Evolutionary conservation across 2,888 invertebrate species (phyloP), one percentile per base, ranked within the genome.

Genomic region (Temnothorax rugatulus): DNA sequence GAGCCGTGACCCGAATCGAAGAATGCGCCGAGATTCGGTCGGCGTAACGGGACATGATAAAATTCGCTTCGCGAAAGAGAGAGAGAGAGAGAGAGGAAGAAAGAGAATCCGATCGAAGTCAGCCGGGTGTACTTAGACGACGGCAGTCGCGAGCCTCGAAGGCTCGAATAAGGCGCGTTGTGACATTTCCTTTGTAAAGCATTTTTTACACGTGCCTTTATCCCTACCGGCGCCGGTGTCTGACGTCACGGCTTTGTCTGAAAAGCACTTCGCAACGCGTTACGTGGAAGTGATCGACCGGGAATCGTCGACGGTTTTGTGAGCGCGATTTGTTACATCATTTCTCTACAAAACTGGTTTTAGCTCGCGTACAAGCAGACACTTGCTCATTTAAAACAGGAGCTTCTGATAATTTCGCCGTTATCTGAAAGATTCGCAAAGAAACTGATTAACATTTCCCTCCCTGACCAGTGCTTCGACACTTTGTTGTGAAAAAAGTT

Each of bases 21-120:
- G 89, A 90, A 89, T 90, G 89, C 88, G 88, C 84, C 68, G 85
- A 88, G 88, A 90, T 90, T 90, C 87, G 89, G 84, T 86, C 82
- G 85, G 74, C 44, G 54, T 89, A 89, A 89, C 89, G 89, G 89
- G 85, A 89, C 83, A 71, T 57, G 86, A 41, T 83, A 77, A 89
- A 89, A 89, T 89, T 87, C 77, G 82, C 84, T 81, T 18, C 66
- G 75, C 63, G 41, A 25, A 9, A 15, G 41, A 64, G 8, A 38
- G 18, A 66, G 9, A 25, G 44, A 34, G 38, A n/a, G 4, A 41
- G 21, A 44, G 66, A n/a, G 11, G 13, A 9, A 44, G 64, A 44
- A 15, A 25, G 44, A n/a, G 59, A 59, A 18, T 57, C 18, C n/a
- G 25, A 25, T 21, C 54, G 57, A n/a, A 50, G 21, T 9, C 54